Percentiles rank a stretch among this genome's conserved stretches.
Evolutionary conservation across 2,113 vertebrate species (phyloP).

Genomic region (Cervus canadensis): DNA sequence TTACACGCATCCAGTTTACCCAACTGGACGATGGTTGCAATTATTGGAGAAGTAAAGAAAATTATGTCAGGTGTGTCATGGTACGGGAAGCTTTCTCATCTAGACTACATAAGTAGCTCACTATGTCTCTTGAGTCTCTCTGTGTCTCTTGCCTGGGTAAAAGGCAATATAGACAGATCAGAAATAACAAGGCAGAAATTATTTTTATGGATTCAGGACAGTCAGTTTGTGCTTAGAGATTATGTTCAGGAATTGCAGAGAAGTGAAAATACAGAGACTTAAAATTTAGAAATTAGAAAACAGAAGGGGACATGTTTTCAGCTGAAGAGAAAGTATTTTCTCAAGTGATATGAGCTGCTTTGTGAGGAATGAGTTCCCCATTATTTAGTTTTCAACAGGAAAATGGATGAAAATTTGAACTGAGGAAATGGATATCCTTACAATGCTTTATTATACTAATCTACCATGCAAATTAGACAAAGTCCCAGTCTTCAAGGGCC

Average conservation of each 20-base stretch:
- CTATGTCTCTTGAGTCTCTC: not conserved
- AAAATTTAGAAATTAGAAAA: not conserved
- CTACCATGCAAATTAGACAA: not conserved
- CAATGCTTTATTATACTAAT: not conserved
- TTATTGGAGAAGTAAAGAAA: not conserved
- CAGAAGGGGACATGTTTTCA: not conserved
- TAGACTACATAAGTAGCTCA: not conserved
- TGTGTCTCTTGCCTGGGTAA: not conserved
- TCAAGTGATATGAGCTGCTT: not conserved
- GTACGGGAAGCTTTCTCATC: not conserved
- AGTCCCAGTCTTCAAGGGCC: not conserved
- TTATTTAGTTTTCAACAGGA: constrained; percentile 2
- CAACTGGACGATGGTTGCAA: not conserved
- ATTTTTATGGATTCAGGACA: constrained; percentile 3
- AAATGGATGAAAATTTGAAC: not conserved
- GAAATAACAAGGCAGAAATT: not conserved
- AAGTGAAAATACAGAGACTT: not conserved
- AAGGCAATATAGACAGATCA: not conserved
- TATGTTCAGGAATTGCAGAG: not conserved
- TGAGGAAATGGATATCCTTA: not conserved
- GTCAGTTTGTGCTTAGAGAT: not conserved
- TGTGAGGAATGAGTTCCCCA: not conserved
- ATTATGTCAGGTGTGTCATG: fast-evolving
- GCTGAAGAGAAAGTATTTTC: not conserved
- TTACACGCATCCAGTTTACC: not conserved